Evolutionary conservation across 53 echinoderm and acorn worm genomes (phyloP), one percentile per base, ranked within the genome.

Genomic region (Echinometra lucunter): DNA sequence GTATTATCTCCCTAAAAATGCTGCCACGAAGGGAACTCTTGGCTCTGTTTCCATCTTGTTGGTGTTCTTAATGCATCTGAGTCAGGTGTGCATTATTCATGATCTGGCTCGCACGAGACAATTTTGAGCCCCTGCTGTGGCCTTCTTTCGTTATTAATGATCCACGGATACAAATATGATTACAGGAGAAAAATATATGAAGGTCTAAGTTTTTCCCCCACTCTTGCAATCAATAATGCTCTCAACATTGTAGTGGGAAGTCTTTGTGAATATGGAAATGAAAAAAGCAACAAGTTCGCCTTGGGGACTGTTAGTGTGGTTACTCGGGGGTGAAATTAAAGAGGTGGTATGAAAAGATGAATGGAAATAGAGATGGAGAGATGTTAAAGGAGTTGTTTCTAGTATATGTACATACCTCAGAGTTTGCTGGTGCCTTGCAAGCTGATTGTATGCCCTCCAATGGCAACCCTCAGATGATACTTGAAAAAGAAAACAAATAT

Each of bases 181-280:
- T 63, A 63, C 85, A 78, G 44, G 92, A 78, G 47, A 78, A 78
- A 74, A 53, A 78, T 37, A 82, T 58, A 83, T 66, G 66, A 85
- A 94, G 94, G 83, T 42, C 85, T 82, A 94, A 94, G 82, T 94
- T 94, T n/a, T 94, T 56, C 57, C 21, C 75, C 21, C 66, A 38
- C 63, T 83, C 94, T 94, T 94, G 85, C 94, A 83, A 94, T 94
- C 94, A 94, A 94, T 94, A 94, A 94, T n/a, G 82, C 82, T 83
- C n/a, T 58, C 83, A 60, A 85, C 42, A 94, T 27, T 58, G 44
- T 44, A 35, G 28, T 25, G 66, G 66, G 94, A 47, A 60, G 66
- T 57, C 63, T 57, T 78, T 93, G 93, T 81, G 44, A 53, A 34
- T 8, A 56, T 74, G 30, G n/a, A 83, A 85, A 83, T 82, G 94